These are phyloP conservation scores for Vombatus ursinus DNA, from an alignment of 2,113 vertebrate genomes.

Conservation along the genomic window DNA sequence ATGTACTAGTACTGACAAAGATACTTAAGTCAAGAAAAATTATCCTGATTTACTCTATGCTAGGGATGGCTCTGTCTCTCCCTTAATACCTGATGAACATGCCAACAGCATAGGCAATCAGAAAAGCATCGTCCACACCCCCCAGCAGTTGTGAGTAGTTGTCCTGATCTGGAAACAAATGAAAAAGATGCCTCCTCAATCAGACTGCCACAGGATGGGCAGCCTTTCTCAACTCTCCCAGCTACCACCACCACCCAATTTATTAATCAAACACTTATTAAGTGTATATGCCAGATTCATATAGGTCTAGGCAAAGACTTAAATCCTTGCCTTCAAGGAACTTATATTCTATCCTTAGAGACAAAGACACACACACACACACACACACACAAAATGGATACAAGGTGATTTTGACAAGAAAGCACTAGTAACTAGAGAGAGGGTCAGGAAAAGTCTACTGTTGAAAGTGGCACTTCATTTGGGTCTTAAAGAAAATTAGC, in stretches of 20 bases:
- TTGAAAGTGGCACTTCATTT: neutral
- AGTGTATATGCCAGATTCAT: neutral
- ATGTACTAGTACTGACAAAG: neutral
- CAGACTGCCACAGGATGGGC: neutral
- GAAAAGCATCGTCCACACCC: conserved; percentile 94
- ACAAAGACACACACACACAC: neutral
- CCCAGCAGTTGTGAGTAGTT: conserved; percentile 95
- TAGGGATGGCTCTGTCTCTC: neutral
- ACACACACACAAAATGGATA: neutral
- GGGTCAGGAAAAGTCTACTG: neutral
- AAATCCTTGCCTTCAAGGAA: neutral
- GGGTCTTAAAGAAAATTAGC: neutral
- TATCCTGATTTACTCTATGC: neutral
- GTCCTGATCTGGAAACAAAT: conserved; percentile 85
- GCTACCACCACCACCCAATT: neutral
- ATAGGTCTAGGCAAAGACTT: neutral
- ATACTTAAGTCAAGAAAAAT: neutral
- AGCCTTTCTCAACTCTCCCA: neutral
- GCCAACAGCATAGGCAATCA: conserved; percentile 96
- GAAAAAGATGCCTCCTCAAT: neutral
- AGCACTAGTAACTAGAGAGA: neutral
- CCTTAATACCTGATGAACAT: conserved; percentile 95
- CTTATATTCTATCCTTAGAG: neutral
- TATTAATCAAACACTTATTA: neutral
- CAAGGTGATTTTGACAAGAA: neutral